Evolutionary conservation across 2,113 vertebrate species (phyloP), one percentile per base, ranked within the genome.

Genomic region (Boulengeromyrus knoepffleri): DNA sequence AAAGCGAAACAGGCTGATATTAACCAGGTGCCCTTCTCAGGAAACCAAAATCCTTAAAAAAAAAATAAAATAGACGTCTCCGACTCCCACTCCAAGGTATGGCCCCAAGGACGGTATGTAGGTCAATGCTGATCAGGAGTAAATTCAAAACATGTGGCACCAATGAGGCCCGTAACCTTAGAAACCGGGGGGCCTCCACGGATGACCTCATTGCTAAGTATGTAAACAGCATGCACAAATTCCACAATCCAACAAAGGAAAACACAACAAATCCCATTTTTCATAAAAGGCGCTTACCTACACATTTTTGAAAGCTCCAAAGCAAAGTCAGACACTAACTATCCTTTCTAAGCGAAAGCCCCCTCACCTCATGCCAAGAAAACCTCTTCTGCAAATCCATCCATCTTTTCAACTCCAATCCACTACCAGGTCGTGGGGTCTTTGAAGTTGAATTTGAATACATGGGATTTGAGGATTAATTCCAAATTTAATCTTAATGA

Each of bases 181-280:
- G 89, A 56, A 90, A 89, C 90, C 4, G 56, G 89, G 84, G 85
- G 89, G 42, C 86, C 45, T 88, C 85, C 80, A 92, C 90, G 70
- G 80, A 77, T 92, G 90, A 93, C 84, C 92, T 90, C 89, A 92
- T 89, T 91, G 84, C 13, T 91, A 89, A 53, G 92, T 92, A 91
- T 91, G 90, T 89, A 90, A 93, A 93, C 90, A 91, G 66, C 77
- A 31, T 77, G 39, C 42, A 62, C 90, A 66, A 58, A 50, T 31
- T 8, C 80, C 47, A 47, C 52, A 49, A 58, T 91, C 62, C 74
- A 90, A 46, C 17, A 13, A 39, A 86, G 83, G 85, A 24, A 47
- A 88, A 80, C 53, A 52, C 12, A 6, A 17, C 42, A 19, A 62
- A 89, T 85, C 36, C 27, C n/a, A 53, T 84, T 88, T 83, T 27